Evolutionary conservation across 2,113 vertebrate genomes (phyloP).

Genomic region (Lepisosteus osseus): DNA sequence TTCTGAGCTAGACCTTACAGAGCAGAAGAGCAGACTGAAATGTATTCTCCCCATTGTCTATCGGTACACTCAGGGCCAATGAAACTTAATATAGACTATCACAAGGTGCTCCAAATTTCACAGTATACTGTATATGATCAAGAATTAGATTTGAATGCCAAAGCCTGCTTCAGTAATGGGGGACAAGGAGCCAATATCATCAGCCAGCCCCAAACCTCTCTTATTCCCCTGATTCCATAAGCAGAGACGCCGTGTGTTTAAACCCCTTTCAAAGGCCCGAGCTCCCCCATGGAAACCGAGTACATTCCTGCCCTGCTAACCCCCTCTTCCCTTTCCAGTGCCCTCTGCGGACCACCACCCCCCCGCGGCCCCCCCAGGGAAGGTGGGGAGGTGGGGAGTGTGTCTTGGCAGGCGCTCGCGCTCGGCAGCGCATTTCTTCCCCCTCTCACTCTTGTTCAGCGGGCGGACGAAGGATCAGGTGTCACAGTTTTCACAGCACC

Average conservation of each 20-base stretch:
- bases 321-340: constrained; percentile 14
- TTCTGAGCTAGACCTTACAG: no score
- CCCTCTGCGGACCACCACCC: constrained; percentile 9
- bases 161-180: no score
- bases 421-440: constrained; percentile 48
- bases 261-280: background rate
- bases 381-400: constrained; percentile 36
- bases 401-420: background rate
- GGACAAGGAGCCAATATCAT: no score
- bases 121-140: no score
- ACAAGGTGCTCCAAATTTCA: no score
- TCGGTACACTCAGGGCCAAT: no score
- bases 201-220: background rate
- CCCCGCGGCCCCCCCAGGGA: constrained; percentile 23
- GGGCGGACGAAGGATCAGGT: constrained; percentile 67
- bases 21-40: no score
- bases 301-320: constrained; percentile 15
- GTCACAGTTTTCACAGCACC: constrained; percentile 73
- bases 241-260: background rate
- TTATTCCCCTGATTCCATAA: background rate
- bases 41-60: no score
- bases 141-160: no score
- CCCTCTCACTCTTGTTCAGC: constrained; percentile 24
- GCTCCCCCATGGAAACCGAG: background rate
- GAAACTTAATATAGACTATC: no score